Evolutionary conservation across 2,888 invertebrate species (phyloP).

Genomic region (Drosophila nigricruria): DNA sequence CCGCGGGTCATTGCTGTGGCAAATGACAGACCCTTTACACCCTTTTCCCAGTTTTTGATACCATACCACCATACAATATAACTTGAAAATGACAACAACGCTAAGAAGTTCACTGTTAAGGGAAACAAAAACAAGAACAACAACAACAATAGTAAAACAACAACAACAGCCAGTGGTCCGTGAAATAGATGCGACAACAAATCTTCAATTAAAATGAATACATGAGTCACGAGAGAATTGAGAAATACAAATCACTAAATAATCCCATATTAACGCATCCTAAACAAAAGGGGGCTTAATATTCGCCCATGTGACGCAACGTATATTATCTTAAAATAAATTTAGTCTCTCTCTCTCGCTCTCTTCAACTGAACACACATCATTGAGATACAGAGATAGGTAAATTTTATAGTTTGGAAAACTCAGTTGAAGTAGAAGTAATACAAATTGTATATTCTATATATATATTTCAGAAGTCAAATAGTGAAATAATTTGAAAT

Average conservation of each 20-base stretch:
- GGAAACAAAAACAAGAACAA: constrained; percentile 29
- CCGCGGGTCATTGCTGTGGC: constrained; percentile 64
- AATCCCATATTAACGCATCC: constrained; percentile 72
- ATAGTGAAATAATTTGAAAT: no score
- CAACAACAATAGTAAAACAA: neutral
- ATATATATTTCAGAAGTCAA: no score
- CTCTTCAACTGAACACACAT: neutral
- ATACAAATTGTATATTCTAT: no score
- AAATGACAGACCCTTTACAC: constrained; percentile 35
- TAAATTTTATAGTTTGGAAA: no score
- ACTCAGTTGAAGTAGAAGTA: no score
- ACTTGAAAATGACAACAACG: constrained; percentile 77
- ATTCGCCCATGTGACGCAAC: constrained; percentile 1
- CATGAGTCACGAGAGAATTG: constrained; percentile 30
- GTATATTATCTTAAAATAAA: constrained; percentile 24
- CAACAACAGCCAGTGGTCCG: constrained; percentile 26
- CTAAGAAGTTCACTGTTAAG: constrained; percentile 41
- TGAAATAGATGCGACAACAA: constrained; percentile 52
- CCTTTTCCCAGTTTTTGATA: constrained; percentile 33
- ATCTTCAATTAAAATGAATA: constrained; percentile 72
- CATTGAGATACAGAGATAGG: constrained; percentile 31
- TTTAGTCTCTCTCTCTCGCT: neutral
- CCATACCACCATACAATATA: constrained; percentile 61
- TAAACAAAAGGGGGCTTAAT: neutral
- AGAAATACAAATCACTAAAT: constrained; percentile 57